phyloP scores from a whole-genome alignment of 1,140 invertebrate species.

The Stenopsyche tienmushanensis region DNA sequence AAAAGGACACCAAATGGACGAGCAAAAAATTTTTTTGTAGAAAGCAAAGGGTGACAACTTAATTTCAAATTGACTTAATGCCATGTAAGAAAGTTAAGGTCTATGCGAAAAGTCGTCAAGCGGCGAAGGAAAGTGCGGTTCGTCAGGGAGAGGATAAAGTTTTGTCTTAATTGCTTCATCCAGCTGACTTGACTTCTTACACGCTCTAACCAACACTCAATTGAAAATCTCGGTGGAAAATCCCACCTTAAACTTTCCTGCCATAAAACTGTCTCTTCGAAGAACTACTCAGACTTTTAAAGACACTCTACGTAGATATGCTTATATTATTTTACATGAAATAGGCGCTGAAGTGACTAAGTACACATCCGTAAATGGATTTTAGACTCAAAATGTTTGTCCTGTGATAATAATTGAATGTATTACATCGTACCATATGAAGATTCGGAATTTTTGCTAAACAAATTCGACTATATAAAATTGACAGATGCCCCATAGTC shows the following conservation, averaged over 20 bases:
- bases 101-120: neutral
- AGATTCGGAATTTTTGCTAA: no score
- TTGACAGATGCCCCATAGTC: no score
- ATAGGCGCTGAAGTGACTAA: no score
- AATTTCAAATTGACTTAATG: slow-evolving; percentile 20
- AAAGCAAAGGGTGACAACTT: slow-evolving; percentile 22
- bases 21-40: no score
- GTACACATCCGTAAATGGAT: no score
- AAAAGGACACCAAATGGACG: no score
- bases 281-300: slow-evolving; percentile 14
- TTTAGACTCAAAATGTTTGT: no score
- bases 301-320: neutral
- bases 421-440: no score
- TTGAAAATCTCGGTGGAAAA: slow-evolving; percentile 26
- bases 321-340: neutral
- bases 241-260: slow-evolving; percentile 18
- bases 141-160: slow-evolving; percentile 11
- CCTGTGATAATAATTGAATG: no score
- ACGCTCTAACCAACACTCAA: slow-evolving; percentile 29
- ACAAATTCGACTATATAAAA: no score
- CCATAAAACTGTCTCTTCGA: slow-evolving; percentile 24
- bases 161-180: slow-evolving; percentile 29
- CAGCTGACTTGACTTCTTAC: slow-evolving; percentile 30
- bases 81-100: neutral
- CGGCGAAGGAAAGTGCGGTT: neutral